phyloP scores from a whole-genome alignment of 1,140 invertebrate genomes.

The Triops cancriformis region DNA sequence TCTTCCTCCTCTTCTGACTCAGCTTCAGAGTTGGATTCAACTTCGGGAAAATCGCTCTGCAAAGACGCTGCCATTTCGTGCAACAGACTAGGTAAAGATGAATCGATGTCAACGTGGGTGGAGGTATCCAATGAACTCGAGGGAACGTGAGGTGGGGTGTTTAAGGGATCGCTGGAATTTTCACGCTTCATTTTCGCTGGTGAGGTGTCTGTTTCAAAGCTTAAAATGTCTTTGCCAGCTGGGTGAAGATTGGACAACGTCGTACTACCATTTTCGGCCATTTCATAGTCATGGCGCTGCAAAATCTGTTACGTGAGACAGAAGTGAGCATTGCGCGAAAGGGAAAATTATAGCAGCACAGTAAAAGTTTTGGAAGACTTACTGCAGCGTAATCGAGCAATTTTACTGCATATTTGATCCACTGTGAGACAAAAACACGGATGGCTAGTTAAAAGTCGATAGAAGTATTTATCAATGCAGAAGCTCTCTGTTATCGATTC shows the following conservation, averaged over 20 bases:
- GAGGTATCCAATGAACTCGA: not conserved
- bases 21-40: not conserved
- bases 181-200: not conserved
- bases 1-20: not conserved
- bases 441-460: not conserved
- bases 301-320: not conserved
- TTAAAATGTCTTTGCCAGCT: not conserved
- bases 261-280: not conserved
- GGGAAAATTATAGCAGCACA: too few relatives aligned
- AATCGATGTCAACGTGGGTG: not conserved
- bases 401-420: not conserved
- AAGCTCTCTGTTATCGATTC: not conserved
- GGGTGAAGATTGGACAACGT: not conserved
- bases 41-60: constrained; percentile 8
- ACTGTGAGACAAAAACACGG: not conserved
- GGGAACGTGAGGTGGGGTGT: not conserved
- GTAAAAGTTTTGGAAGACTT: not conserved
- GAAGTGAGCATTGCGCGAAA: not conserved
- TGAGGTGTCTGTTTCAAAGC: not conserved
- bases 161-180: not conserved
- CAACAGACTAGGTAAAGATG: not conserved
- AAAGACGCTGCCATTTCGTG: not conserved
- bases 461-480: not conserved
- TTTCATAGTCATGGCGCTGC: not conserved
- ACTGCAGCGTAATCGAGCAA: not conserved